Conservation (phyloP, 2,888 invertebrate species). For the Pollenia labialis region DNA sequence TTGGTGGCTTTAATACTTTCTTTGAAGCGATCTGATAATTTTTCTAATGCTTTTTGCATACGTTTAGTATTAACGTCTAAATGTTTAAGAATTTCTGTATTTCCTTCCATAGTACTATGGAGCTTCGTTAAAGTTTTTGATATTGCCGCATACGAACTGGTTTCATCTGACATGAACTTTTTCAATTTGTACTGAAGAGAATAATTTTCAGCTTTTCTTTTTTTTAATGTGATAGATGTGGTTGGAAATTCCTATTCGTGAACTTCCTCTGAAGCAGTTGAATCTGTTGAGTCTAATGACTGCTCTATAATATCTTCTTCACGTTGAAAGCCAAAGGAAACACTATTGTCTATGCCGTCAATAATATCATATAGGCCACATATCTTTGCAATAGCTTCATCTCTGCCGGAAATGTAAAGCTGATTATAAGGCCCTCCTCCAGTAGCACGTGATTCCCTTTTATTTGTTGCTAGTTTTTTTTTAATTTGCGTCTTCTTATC, state of each 20-base stretch:
- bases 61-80: too few relatives aligned
- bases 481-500: constrained; percentile 8
- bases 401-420: constrained; percentile 7
- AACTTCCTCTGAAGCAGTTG: neutral
- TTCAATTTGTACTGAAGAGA: neutral
- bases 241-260: neutral
- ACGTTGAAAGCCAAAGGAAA: constrained; percentile 9
- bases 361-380: constrained; percentile 7
- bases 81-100: neutral
- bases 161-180: constrained; percentile 9
- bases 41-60: too few relatives aligned
- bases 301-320: neutral
- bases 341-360: constrained; percentile 2
- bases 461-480: constrained; percentile 2
- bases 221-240: too few relatives aligned
- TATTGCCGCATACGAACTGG: constrained; percentile 7
- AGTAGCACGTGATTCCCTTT: constrained; percentile 19
- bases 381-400: constrained; percentile 2
- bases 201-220: neutral
- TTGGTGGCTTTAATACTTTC: too few relatives aligned
- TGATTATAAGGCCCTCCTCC: constrained; percentile 24
- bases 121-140: neutral
- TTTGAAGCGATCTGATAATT: too few relatives aligned
- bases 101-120: constrained; percentile 4
- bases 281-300: neutral